Conservation (phyloP, 2,888 invertebrate genomes). For the Rhogogaster chlorosoma region DNA sequence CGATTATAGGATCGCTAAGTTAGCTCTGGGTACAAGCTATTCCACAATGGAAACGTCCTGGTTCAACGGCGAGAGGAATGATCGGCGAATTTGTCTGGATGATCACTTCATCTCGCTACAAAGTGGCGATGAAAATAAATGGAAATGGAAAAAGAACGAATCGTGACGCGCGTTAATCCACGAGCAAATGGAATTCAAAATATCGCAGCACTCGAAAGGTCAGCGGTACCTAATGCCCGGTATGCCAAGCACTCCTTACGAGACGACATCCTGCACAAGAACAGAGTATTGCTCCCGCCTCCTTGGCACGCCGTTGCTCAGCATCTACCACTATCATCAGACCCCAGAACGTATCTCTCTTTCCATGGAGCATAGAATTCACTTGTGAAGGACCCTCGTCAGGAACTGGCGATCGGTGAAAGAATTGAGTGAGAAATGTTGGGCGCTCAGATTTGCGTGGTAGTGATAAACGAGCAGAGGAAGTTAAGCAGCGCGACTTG, state of each 20-base stretch:
- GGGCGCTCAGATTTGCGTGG: not conserved
- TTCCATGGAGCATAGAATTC: not conserved
- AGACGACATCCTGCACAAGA: conserved; percentile 20
- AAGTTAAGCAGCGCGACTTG: not conserved
- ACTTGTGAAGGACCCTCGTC: not conserved
- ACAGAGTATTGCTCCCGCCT: conserved; percentile 10
- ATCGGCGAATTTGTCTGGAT: no score
- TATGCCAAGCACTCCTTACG: conserved; percentile 25
- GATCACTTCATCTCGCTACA: no score
- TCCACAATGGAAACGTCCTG: conserved; percentile 23
- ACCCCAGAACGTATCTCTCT: not conserved
- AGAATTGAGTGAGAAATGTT: not conserved
- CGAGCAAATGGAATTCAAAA: conserved; percentile 25
- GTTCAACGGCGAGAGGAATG: not conserved
- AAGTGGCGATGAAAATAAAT: not conserved
- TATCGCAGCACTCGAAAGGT: conserved; percentile 23
- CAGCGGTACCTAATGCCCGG: conserved; percentile 14
- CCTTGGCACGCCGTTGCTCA: conserved; percentile 19
- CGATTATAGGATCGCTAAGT: conserved; percentile 30
- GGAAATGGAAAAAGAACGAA: not conserved
- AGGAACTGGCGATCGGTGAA: not conserved
- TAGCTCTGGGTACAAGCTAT: conserved; percentile 14
- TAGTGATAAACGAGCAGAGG: not conserved
- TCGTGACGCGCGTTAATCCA: not conserved
- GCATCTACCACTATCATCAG: not conserved